These are phyloP conservation scores for Cygnus buccinator DNA, from an alignment of 2,113 vertebrate species.

Conservation along the genomic window DNA sequence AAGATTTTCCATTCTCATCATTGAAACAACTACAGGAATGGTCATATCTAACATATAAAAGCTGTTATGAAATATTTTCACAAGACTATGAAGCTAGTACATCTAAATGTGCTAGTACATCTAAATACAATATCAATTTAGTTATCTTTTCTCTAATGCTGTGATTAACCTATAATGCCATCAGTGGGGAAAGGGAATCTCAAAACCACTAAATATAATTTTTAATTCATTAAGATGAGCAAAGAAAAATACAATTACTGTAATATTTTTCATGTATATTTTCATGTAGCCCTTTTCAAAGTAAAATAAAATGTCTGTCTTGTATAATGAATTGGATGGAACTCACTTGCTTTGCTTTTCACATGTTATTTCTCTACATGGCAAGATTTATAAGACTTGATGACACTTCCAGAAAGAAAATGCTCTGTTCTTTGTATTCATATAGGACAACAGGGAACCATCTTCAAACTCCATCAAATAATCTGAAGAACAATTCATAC, in stretches of 20 bases:
- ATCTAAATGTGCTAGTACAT: not conserved
- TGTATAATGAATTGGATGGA: not conserved
- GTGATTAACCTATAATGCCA: not conserved
- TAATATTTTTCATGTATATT: not conserved
- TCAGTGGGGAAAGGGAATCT: not conserved
- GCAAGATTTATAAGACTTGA: not conserved
- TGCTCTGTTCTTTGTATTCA: not conserved
- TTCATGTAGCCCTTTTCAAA: not conserved
- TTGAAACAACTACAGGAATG: not conserved
- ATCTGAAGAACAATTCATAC: not conserved
- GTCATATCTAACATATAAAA: not conserved
- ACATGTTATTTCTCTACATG: not conserved
- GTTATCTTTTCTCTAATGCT: not conserved
- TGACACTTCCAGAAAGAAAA: not conserved
- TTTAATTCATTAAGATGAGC: not conserved
- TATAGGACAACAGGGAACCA: not conserved
- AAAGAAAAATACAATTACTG: not conserved
- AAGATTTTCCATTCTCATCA: not conserved
- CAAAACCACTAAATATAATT: not conserved
- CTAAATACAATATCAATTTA: not conserved
- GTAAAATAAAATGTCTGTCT: not conserved
- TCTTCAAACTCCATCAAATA: not conserved
- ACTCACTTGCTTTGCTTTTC: not conserved
- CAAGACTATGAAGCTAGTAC: not conserved
- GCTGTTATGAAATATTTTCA: not conserved